Evolutionary conservation across 1,140 invertebrate genomes (phyloP), one percentile per base, ranked within the genome.

Genomic region (Plectrocnemia conspersa): DNA sequence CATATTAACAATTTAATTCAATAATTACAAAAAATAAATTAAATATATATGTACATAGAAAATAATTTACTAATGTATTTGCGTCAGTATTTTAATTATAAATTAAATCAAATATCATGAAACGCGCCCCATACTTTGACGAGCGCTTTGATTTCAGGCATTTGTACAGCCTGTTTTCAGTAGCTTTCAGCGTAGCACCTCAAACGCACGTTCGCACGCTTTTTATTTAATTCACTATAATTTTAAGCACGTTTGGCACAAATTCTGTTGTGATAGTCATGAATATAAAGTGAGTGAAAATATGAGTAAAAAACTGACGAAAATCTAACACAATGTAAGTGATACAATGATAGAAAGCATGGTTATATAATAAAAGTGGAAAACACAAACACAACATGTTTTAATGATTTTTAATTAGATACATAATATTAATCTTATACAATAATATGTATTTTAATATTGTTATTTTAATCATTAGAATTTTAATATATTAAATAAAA

Each of bases 151-250:
- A 7, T 22, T 33, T 4, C 11, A 45, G n/a, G 21, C 45, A 1
- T 2, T 3, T 32, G 7, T 48, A 33, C n/a, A 19, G 27, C 29
- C 32, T 27, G 29, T 50, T 50, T 50, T 50, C 47, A 50, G 47
- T 50, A 38, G 47, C 47, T 50, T 50, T 50, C 47, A 21, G 47
- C 22, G 33, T 27, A 21, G 47, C 47, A 16, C 47, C 23, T 24
- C 13, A 38, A 33, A 38, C 47, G 47, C 47, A 38, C 47, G 33
- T 50, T 24, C 29, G 47, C 47, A 50, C 32, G 47, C 47, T 50
- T 50, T 7, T 38, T 50, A 33, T 24, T 23, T 21, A n/a, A 21
- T 47, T 47, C 19, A 19, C 10, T 19, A 33, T 33, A 21, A 10
- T 13, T n/a, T 32, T 13, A 21, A 47, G 22, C 22, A 13, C 4